Evolutionary conservation across 2,113 vertebrate genomes (phyloP).

Genomic region (Amblyornis subalaris): DNA sequence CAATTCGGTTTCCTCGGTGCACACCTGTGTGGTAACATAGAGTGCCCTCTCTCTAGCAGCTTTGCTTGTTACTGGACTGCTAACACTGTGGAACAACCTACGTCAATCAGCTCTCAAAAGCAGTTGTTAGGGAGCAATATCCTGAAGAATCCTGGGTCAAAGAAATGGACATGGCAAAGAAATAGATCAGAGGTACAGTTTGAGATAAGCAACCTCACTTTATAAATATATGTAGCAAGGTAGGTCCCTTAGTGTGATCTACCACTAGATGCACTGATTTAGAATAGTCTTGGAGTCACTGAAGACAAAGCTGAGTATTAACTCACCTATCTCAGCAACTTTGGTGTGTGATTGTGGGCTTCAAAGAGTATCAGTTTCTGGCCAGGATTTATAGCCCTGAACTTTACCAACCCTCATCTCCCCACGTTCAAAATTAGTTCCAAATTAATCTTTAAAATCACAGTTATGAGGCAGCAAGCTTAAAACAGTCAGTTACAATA

Average conservation of each 20-base stretch:
- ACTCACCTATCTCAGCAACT: not conserved
- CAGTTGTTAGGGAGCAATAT: not conserved
- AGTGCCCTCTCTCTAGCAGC: not conserved
- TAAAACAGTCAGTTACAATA: not conserved
- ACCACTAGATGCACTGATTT: not conserved
- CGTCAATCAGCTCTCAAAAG: not conserved
- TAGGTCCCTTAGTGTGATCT: not conserved
- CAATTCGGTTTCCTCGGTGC: not conserved
- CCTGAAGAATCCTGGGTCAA: not conserved
- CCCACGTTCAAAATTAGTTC: not conserved
- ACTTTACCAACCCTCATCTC: not conserved
- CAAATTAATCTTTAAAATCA: not conserved
- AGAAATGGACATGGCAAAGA: not conserved
- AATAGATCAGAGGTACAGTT: not conserved
- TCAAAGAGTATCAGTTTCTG: not conserved
- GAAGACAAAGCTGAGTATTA: not conserved
- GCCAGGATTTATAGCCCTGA: not conserved
- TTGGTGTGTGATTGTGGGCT: not conserved
- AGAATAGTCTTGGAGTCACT: not conserved
- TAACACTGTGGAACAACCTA: not conserved
- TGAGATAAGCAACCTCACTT: not conserved
- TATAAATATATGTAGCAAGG: not conserved
- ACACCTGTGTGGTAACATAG: not conserved
- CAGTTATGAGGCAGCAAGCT: not conserved
- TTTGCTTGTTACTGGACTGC: not conserved